Percentiles rank a stretch among this genome's conserved stretches.
These are phyloP conservation scores for Ruditapes philippinarum DNA, from an alignment of 1,140 invertebrate species.

Conservation along the genomic window DNA sequence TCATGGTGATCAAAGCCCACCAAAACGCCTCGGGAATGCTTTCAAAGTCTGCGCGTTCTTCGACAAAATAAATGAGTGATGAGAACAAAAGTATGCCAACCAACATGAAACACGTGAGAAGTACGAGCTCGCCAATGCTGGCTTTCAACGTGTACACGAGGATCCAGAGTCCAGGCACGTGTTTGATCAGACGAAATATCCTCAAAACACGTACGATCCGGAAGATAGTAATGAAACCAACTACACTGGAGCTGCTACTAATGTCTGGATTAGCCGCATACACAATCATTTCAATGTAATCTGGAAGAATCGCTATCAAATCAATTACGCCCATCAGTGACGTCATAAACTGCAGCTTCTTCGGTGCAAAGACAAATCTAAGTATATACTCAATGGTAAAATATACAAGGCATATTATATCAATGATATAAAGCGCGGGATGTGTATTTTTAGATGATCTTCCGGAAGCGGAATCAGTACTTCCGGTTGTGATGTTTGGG, in stretches of 20 bases:
- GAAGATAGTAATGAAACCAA: conserved; percentile 62
- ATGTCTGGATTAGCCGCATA: conserved; percentile 44
- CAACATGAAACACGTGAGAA: conserved; percentile 99
- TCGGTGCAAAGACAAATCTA: conserved; percentile 85
- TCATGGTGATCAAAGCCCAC: conserved; percentile 88
- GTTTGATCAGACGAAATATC: conserved; percentile 85
- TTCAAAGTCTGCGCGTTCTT: conserved; percentile 88
- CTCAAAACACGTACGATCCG: conserved; percentile 72
- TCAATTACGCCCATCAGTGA: conserved; percentile 88
- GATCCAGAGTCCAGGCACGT: conserved; percentile 98
- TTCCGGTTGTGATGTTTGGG: neutral
- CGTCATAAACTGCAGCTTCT: conserved; percentile 83
- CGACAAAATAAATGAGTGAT: conserved; percentile 90
- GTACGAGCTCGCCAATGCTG: conserved; percentile 98
- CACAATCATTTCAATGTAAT: conserved; percentile 74
- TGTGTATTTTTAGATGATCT: conserved; percentile 32
- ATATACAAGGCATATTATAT: conserved; percentile 85
- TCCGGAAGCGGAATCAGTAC: neutral
- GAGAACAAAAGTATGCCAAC: conserved; percentile 99
- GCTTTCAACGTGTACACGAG: conserved; percentile 98
- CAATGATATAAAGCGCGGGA: conserved; percentile 66
- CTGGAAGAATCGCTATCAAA: conserved; percentile 85
- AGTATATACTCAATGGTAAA: conserved; percentile 86
- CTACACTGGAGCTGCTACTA: neutral
- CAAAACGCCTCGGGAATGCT: conserved; percentile 80